phyloP scores from a whole-genome alignment of 2,797 vertebrate genomes.

The Mus minutoides region DNA sequence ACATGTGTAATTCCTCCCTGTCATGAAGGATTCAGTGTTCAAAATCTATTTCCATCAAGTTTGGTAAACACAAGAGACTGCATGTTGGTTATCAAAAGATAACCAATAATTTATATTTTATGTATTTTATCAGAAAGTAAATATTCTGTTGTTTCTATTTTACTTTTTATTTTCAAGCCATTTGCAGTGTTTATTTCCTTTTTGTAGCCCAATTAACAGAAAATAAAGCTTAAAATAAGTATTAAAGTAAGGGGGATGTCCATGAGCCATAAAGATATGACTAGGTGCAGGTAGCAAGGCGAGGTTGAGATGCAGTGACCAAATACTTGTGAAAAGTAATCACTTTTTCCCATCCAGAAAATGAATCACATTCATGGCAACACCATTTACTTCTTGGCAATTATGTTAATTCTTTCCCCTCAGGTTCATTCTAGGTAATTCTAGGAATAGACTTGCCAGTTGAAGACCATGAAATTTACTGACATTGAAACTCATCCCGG shows the following conservation, averaged over 20 bases:
- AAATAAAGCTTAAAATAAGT: conserved; percentile 24
- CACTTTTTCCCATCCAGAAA: too few species aligned
- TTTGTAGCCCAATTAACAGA: neutral
- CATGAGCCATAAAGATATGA: neutral
- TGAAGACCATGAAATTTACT: neutral
- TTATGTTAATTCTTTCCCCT: neutral
- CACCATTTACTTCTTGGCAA: neutral
- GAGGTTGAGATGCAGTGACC: neutral
- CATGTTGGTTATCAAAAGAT: conserved; percentile 30
- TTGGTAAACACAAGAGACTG: neutral
- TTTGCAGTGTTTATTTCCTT: neutral
- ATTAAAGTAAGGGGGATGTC: neutral
- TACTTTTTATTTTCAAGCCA: neutral
- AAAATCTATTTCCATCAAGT: conserved; percentile 29
- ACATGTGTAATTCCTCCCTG: neutral
- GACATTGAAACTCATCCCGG: neutral
- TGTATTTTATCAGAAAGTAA: conserved; percentile 48
- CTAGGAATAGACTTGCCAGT: neutral
- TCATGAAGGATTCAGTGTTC: neutral
- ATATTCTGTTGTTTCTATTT: neutral
- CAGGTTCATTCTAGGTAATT: neutral
- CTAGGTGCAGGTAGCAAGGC: neutral
- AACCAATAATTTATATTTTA: conserved; percentile 50
- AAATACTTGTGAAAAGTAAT: neutral
- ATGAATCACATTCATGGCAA: too few species aligned